Conservation (phyloP, 2,113 vertebrate species). For the Solea senegalensis region DNA sequence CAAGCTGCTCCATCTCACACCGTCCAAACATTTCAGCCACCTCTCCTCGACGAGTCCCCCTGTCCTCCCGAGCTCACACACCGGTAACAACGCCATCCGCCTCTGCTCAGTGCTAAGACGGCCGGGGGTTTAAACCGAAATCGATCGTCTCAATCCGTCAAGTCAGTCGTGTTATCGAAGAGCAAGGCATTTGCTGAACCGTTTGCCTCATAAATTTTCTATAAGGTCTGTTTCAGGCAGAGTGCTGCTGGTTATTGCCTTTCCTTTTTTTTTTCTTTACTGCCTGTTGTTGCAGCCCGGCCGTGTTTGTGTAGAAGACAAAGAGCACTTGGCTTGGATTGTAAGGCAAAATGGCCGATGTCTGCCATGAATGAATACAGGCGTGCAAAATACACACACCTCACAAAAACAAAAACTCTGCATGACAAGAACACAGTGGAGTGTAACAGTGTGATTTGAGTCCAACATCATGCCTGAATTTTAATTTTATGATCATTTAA, state of each 20-base stretch:
- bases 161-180: slow-evolving; percentile 35
- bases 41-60: slow-evolving; percentile 8
- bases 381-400: slow-evolving; percentile 36
- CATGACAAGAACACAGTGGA: neutral
- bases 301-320: slow-evolving; percentile 61
- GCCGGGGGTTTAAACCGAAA: slow-evolving; percentile 22
- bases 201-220: slow-evolving; percentile 40
- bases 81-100: slow-evolving; percentile 9
- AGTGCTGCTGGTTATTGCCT: slow-evolving; percentile 27
- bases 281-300: slow-evolving; percentile 50
- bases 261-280: slow-evolving; percentile 34
- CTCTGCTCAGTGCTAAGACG: slow-evolving; percentile 17
- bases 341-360: slow-evolving; percentile 77
- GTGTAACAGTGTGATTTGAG: neutral
- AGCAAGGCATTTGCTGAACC: slow-evolving; percentile 19
- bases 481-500: too few species aligned
- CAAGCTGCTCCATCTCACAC: slow-evolving; percentile 46
- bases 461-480: neutral
- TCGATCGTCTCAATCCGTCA: slow-evolving; percentile 46
- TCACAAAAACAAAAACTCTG: neutral
- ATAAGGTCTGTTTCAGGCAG: slow-evolving; percentile 35
- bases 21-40: slow-evolving; percentile 39
- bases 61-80: neutral
- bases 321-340: slow-evolving; percentile 68
- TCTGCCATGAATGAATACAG: slow-evolving; percentile 60